A percentile compares a stretch with the other conserved stretches of the same genome.
These are phyloP conservation scores for Macaca fascicularis DNA, from an alignment of 2,113 vertebrate genomes.

Conservation along the genomic window T2T-MFA8v1.1 NC_088389.1:59771001-59771500, in stretches of 20 bases:
- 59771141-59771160: background rate
- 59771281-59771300: background rate
- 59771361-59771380: background rate
- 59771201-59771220: background rate
- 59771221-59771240: background rate
- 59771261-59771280: background rate
- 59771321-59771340: background rate
- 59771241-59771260: background rate
- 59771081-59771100: conserved; percentile 34
- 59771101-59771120: background rate
- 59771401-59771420: background rate
- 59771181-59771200: background rate
- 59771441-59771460: background rate
- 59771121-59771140: background rate
- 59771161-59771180: background rate
- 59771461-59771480: background rate
- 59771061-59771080: background rate
- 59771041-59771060: background rate
- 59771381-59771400: background rate
- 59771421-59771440: background rate
- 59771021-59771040: background rate
- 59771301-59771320: background rate
- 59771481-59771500: background rate
- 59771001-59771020: background rate
- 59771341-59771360: background rate